These are phyloP conservation scores for Tetanocera ferruginea DNA, from an alignment of 2,888 invertebrate species.

Conservation along the genomic window DNA sequence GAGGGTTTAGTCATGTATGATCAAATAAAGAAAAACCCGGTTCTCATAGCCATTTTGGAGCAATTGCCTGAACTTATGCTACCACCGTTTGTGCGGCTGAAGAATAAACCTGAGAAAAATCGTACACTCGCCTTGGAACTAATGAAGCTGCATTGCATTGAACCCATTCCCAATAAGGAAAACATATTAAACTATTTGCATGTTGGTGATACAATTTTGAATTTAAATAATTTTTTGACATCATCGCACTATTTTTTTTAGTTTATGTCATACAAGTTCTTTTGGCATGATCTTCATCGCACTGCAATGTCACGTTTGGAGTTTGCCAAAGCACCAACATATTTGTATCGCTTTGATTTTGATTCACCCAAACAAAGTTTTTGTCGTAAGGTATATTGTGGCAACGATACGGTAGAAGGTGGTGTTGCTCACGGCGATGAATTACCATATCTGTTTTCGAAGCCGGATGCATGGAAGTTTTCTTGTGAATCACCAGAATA, in stretches of 20 bases:
- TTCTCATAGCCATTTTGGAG: background rate
- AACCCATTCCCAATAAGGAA: constrained; percentile 57
- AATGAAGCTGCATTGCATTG: no score
- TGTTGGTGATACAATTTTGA: constrained; percentile 52
- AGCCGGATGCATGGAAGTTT: constrained; percentile 50
- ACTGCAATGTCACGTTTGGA: constrained; percentile 57
- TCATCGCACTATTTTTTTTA: no score
- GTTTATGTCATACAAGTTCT: constrained; percentile 63
- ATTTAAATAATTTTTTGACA: no score
- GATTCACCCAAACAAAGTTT: constrained; percentile 66
- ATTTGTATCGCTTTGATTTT: constrained; percentile 65
- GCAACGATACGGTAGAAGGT: constrained; percentile 54
- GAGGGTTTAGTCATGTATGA: constrained; percentile 65
- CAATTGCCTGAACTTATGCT: background rate
- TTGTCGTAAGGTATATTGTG: constrained; percentile 59
- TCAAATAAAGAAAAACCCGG: constrained; percentile 37
- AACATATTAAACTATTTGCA: constrained; percentile 63
- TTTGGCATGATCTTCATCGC: constrained; percentile 67
- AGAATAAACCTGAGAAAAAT: constrained; percentile 53
- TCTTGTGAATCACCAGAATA: constrained; percentile 54
- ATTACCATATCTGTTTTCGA: constrained; percentile 63
- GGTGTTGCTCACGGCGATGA: constrained; percentile 68
- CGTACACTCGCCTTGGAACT: no score
- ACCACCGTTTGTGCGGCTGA: background rate
- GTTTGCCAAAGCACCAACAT: constrained; percentile 59